phyloP scores from a whole-genome alignment of 2,888 invertebrate genomes.

The Mythimna lalbum region DNA sequence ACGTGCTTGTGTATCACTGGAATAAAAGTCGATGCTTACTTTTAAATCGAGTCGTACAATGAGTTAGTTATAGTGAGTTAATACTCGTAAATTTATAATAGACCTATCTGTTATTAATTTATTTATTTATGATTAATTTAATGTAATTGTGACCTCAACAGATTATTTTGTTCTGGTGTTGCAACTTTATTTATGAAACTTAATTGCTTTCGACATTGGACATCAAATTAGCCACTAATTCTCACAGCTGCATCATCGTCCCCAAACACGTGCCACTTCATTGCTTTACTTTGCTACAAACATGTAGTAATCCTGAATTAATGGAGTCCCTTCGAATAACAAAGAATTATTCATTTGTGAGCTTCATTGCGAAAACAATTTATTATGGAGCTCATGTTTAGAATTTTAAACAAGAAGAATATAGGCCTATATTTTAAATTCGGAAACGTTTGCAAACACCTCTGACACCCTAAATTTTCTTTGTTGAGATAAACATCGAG shows the following conservation, averaged over 20 bases:
- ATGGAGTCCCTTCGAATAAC: neutral
- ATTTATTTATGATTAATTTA: too few relatives aligned
- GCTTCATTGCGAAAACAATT: conserved; percentile 2
- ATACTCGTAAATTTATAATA: too few relatives aligned
- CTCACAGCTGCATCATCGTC: neutral
- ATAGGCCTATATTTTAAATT: conserved; percentile 1
- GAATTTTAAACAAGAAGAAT: conserved; percentile 13
- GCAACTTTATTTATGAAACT: neutral
- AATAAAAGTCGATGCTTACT: too few relatives aligned
- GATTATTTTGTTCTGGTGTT: neutral
- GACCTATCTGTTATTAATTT: too few relatives aligned
- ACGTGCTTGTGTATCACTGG: too few relatives aligned
- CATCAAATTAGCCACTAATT: neutral
- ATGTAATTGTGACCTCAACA: too few relatives aligned
- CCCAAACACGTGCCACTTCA: neutral
- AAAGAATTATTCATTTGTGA: neutral
- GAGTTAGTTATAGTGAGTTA: too few relatives aligned
- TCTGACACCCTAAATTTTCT: neutral
- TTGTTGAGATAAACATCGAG: neutral
- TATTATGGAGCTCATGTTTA: neutral
- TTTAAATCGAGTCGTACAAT: too few relatives aligned
- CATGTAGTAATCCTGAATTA: neutral
- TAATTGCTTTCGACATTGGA: neutral
- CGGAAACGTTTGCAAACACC: conserved; percentile 1
- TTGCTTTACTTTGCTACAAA: neutral